Evolutionary conservation across 1,140 invertebrate genomes (phyloP), one percentile per base, ranked within the genome.

Genomic region (Dreissena polymorpha): DNA sequence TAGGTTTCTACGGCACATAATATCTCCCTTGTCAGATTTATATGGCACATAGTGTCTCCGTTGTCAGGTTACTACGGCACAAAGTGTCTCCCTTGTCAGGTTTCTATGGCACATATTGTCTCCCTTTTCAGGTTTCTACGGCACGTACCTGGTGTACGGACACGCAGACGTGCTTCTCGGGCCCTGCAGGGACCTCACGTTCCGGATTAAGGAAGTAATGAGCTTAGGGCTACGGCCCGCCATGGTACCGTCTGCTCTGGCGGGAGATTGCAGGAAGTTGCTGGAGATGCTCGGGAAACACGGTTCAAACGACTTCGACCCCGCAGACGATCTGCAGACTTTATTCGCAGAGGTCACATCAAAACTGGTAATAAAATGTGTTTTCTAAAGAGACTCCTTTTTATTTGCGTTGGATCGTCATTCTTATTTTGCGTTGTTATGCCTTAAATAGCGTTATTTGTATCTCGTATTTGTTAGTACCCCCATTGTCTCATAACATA

Each of bases 171-270:
- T 82, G 8, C n/a, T 82, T 12, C 21, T 82, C 0, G 79, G 79
- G 18, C 79, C 70, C 27, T 74, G 74, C 64, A 67, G 7, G 2
- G 70, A 73, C 5, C 27, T 64, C 14, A 82, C 71, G 12, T 82
- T 82, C 51, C 71, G 51, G n/a, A 27, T 82, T 0, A 82, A 82
- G 53, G 71, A 55, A 18, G 79, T 82, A 0, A 82, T 82, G 79
- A 25, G 55, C 16, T 53, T 55, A 55, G 71, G 70, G 10, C 39
- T 82, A n/a, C n/a, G 51, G 49, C 71, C 79, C 2, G 64, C 79
- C 0, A 74, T 82, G 79, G 21, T 27, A 16, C 21, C 14, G 27
- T 12, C 0, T 0, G 69, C 73, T 57, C 25, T 82, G 7, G 27
- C 6, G 1, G 53, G 23, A 14, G 79, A 82, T n/a, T 29, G 60